Evolutionary conservation across 2,113 vertebrate genomes (phyloP).

Genomic region (Canis aureus): DNA sequence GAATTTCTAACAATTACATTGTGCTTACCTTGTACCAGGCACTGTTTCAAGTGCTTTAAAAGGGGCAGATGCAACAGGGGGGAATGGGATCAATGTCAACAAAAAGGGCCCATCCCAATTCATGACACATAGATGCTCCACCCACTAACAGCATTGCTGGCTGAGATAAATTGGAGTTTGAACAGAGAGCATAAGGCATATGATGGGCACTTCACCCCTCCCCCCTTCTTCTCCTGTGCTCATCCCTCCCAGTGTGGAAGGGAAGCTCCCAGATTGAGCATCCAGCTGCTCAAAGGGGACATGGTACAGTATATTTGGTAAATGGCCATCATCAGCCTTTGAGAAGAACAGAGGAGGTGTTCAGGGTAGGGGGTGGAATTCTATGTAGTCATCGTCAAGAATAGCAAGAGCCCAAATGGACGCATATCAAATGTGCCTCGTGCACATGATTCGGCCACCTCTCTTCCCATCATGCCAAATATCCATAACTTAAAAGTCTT

Average conservation of each 20-base stretch:
- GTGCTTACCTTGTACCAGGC: background rate
- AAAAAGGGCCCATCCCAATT: background rate
- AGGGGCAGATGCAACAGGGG: background rate
- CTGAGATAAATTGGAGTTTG: background rate
- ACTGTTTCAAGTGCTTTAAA: background rate
- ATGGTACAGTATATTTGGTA: background rate
- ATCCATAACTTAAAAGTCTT: background rate
- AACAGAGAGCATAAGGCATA: background rate
- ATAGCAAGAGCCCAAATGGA: conserved; percentile 66
- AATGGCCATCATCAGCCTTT: background rate
- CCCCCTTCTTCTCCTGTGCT: background rate
- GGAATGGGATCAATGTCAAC: background rate
- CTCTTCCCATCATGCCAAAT: conserved; percentile 42
- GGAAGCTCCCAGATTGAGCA: background rate
- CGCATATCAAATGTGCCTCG: background rate
- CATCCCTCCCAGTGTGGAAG: background rate
- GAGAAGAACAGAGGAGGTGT: conserved; percentile 67
- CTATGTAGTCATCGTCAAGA: conserved; percentile 22
- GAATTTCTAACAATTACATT: background rate
- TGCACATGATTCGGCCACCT: conserved; percentile 54
- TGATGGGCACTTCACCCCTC: no score
- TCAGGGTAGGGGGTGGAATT: conserved; percentile 18
- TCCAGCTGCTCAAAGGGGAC: background rate
- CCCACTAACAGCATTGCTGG: background rate
- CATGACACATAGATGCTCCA: background rate